Conservation (phyloP, 1,140 invertebrate genomes). For the Maniola jurtina region DNA sequence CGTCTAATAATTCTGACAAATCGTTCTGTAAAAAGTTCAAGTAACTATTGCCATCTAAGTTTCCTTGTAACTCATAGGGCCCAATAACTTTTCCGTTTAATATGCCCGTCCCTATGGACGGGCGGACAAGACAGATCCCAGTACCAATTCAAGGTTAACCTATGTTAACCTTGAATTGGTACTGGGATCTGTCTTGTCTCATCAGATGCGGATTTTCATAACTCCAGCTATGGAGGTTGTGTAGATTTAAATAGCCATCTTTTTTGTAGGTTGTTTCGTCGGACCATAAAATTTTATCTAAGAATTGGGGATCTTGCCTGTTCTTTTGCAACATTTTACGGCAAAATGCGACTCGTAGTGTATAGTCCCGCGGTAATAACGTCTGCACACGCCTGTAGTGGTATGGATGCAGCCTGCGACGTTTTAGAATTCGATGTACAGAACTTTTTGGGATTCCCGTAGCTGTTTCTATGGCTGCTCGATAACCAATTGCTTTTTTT, state of each 20-base stretch:
- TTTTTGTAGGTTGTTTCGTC: conserved; percentile 56
- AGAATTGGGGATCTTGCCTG: conserved; percentile 41
- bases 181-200: not conserved
- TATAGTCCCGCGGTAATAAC: conserved; percentile 27
- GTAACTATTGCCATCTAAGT: conserved; percentile 34
- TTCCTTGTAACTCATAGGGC: conserved; percentile 40
- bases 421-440: conserved; percentile 33
- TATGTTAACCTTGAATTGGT: too few species aligned
- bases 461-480: conserved; percentile 27
- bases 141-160: too few species aligned
- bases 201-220: conserved; percentile 33
- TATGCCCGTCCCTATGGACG: conserved; percentile 41
- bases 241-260: conserved; percentile 42
- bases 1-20: conserved; percentile 47
- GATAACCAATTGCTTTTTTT: too few species aligned
- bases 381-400: conserved; percentile 19
- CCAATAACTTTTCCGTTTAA: conserved; percentile 45
- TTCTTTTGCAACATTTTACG: conserved; percentile 29
- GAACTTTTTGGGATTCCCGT: conserved; percentile 30
- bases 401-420: conserved; percentile 24
- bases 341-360: conserved; percentile 28
- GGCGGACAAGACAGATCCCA: too few species aligned
- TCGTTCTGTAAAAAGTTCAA: conserved; percentile 44
- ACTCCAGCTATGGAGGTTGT: conserved; percentile 45
- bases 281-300: conserved; percentile 51